Conservation (phyloP, 2,113 vertebrate species). For the Astatoreochromis straeleni region DNA sequence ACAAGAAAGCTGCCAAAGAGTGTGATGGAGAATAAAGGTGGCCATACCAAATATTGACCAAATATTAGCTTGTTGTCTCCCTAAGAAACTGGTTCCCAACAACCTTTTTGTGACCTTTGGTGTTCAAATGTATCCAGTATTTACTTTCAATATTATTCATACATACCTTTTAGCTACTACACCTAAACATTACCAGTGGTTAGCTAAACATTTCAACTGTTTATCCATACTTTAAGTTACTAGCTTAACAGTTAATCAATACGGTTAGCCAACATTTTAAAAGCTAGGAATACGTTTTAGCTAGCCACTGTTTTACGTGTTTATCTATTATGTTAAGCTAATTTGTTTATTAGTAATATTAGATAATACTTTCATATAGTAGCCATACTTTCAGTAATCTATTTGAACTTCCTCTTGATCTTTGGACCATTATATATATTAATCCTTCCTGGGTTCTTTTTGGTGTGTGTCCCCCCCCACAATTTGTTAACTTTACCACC, state of each 20-base stretch:
- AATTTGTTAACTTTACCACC: not conserved
- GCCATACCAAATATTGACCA: not conserved
- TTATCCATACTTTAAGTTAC: not conserved
- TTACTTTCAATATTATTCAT: not conserved
- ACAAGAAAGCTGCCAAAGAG: not conserved
- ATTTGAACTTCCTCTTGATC: not conserved
- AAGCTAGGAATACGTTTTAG: accelerated
- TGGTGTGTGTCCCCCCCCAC: accelerated
- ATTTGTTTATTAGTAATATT: not conserved
- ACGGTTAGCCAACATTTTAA: not conserved
- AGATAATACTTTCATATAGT: not conserved
- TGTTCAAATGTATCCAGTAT: not conserved
- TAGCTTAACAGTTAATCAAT: not conserved
- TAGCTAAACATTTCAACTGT: not conserved
- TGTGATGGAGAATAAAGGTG: not conserved
- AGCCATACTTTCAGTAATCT: not conserved
- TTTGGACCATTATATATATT: not conserved
- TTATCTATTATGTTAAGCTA: not conserved
- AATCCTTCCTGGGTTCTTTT: not conserved
- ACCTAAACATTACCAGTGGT: accelerated
- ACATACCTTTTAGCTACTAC: not conserved
- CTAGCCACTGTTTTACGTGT: not conserved
- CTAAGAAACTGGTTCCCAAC: not conserved
- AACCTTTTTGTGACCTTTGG: not conserved
- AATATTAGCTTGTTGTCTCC: not conserved